Evolutionary conservation across 2,797 vertebrate genomes (phyloP), one percentile per base, ranked within the genome.

Genomic region (Enteromius mattozi): DNA sequence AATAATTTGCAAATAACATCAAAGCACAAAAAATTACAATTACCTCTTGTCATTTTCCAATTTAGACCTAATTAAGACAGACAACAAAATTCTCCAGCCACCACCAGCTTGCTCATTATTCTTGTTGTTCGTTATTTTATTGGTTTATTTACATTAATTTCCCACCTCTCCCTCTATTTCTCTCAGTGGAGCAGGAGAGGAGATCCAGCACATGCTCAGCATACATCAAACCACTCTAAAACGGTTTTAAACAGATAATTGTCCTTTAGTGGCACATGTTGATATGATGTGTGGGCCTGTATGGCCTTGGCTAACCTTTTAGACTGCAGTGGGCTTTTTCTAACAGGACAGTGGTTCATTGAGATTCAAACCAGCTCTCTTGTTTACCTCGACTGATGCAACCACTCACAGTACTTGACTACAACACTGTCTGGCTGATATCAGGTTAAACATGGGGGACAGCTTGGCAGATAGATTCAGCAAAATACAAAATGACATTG

Each of bases 341-440:
- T 8, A 47, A 35, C 35, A 69, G 78, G 13, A 51, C n/a, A 30
- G 16, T 21, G 35, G 12, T 63, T 75, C 30, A 66, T 27, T 51
- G 30, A 13, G 14, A 82, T 63, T 27, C 14, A 49, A 65, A 65
- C 7, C 2, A 30, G 2, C 2, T 35, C 49, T 56, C 13, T 59
- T 17, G 70, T 82, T 63, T 35, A 65, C 7, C 30, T 8, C 10
- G 6, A 51, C 42, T 82, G 56, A 82, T 49, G 56, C 70, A 75
- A 65, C 19, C 40, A 47, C 21, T 16, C 8, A 24, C 12, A 8
- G 37, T 33, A 21, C 79, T 37, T 16, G 40, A 17, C 70, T 75
- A 65, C 63, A 37, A 49, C 59, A 51, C 71, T 19, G 27, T 65
- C 70, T 66, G 71, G 21, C 30, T 65, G 59, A 75, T 24, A 8